phyloP scores from a whole-genome alignment of 2,113 vertebrate species.

The Prionailurus bengalensis region DNA sequence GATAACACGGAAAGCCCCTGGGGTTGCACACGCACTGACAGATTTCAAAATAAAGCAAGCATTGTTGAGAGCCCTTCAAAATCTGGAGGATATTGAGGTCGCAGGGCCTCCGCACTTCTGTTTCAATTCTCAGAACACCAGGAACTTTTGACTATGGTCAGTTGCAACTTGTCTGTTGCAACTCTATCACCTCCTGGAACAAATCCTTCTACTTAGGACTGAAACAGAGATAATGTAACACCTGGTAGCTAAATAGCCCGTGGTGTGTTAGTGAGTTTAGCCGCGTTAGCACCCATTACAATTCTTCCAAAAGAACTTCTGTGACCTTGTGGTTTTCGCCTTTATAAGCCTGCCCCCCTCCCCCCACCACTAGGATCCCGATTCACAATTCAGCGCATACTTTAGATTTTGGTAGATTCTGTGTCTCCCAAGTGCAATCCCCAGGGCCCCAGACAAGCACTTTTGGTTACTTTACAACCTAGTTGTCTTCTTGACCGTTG shows the following conservation, averaged over 20 bases:
- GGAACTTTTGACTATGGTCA: not conserved
- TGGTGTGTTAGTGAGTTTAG: not conserved
- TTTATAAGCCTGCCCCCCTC: not conserved
- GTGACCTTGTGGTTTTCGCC: not conserved
- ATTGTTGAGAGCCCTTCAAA: not conserved
- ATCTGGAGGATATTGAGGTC: not conserved
- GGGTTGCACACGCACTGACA: not conserved
- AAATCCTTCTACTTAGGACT: not conserved
- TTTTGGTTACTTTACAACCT: not conserved
- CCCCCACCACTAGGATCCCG: not conserved
- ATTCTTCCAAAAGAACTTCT: not conserved
- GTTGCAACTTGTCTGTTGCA: not conserved
- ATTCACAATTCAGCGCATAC: not conserved
- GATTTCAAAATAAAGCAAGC: not conserved
- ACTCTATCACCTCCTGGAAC: not conserved
- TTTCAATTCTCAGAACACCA: not conserved
- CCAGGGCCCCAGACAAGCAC: not conserved
- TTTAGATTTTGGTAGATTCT: not conserved
- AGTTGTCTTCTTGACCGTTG: not conserved
- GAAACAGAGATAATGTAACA: not conserved
- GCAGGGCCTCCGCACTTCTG: not conserved
- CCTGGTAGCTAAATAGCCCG: not conserved
- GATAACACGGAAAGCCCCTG: rapidly evolving
- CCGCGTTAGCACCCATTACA: not conserved
- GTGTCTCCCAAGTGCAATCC: not conserved